Evolutionary conservation across 2,888 invertebrate species (phyloP), one percentile per base, ranked within the genome.

Genomic region (Morinoia aosen): DNA sequence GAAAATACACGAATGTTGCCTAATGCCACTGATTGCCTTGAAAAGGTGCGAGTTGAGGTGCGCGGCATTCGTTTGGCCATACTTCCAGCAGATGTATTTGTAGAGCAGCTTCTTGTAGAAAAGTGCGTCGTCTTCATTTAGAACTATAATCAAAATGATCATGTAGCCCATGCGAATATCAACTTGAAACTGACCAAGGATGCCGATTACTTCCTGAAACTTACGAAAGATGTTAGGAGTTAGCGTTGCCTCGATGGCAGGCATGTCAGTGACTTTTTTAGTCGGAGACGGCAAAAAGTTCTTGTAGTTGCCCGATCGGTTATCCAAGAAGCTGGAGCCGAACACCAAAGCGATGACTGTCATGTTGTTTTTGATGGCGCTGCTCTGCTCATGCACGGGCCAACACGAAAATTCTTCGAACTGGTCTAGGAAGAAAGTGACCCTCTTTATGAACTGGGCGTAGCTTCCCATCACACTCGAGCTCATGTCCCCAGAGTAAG

Each of bases 111-210:
- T 96, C 8, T 94, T 94, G 76, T 96, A 95, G 58, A 95, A 96
- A 58, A 25, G 88, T 58, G 95, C 91, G 56, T 64, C n/a, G 33
- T 96, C 95, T 90, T 91, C 88, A 40, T 94, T 95, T 25, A 96
- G 94, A 39, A 96, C 96, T 94, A 96, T 96, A 39, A 95, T 95
- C 57, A 96, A 95, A 88, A 96, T 95, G 93, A 96, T 88, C 61
- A 96, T 88, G 90, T 96, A 96, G 33, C 96, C 96, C 96, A 96
- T 96, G n/a, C 96, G 95, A 76, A 96, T 95, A 90, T 96, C 96
- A 57, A 96, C 96, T 94, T 95, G 96, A 91, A 95, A 96, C 91
- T 96, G 95, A 14, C 96, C 94, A 88, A 96, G 95, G 48, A 95
- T 58, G 48, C 96, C 95, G n/a, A 96, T 95, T n/a, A 96, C 96